Conservation (phyloP, 2,888 invertebrate genomes). For the Gibbula magus region DNA sequence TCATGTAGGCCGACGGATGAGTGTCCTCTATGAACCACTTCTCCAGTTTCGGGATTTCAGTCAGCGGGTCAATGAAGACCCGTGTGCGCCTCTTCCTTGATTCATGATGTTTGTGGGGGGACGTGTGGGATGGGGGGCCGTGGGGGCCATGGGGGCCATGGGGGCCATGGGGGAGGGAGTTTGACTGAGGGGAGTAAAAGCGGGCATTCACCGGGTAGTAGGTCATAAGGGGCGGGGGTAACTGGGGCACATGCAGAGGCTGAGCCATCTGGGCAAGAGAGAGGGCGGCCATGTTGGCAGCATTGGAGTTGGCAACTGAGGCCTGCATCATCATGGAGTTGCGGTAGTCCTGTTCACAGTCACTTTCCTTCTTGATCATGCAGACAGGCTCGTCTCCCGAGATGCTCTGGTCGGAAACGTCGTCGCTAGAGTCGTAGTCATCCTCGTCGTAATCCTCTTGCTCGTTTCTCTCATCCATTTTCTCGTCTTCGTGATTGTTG, state of each 20-base stretch:
- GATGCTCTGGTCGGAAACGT: slow-evolving; percentile 26
- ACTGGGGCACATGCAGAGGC: slow-evolving; percentile 66
- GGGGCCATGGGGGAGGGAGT: slow-evolving; percentile 46
- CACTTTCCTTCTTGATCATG: slow-evolving; percentile 7
- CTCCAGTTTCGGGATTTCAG: slow-evolving; percentile 85
- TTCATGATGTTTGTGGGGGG: slow-evolving; percentile 37
- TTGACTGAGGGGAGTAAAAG: slow-evolving; percentile 60
- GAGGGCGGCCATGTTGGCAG: slow-evolving; percentile 48
- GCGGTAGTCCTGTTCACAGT: background rate
- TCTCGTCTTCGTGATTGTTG: slow-evolving; percentile 24
- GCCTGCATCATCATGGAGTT: background rate
- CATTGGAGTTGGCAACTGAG: slow-evolving; percentile 21
- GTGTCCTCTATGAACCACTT: slow-evolving; percentile 98
- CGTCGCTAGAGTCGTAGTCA: slow-evolving; percentile 35
- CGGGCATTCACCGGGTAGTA: slow-evolving; percentile 66
- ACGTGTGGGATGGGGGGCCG: slow-evolving; percentile 24
- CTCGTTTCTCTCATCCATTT: slow-evolving; percentile 53
- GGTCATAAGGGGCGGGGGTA: slow-evolving; percentile 67
- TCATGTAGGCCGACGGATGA: slow-evolving; percentile 97
- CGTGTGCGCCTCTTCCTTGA: slow-evolving; percentile 90
- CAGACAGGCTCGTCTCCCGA: slow-evolving; percentile 1
- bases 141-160: too few relatives aligned
- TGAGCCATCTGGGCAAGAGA: slow-evolving; percentile 48
- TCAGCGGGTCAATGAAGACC: slow-evolving; percentile 99
- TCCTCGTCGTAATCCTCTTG: slow-evolving; percentile 44